Base-by-base conservation (phyloP, 2,797 vertebrate genomes). In the Peromyscus attwateri region DNA sequence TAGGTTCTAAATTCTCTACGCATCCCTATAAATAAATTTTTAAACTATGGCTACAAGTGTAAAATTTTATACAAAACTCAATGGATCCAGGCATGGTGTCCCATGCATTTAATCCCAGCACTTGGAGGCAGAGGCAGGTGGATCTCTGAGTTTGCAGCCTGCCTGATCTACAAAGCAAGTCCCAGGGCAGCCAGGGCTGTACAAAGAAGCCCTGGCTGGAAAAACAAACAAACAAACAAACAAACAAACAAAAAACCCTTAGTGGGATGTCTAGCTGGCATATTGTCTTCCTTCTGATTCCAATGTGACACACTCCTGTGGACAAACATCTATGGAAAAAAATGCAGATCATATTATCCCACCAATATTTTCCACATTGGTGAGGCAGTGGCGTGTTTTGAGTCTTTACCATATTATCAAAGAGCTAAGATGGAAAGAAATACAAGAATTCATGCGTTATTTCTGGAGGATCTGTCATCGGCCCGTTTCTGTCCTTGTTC, bases 11-110 rank as follows among this genome's bases (percentile, higher is more conserved):
- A 27, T 52, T 94, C 77, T 81, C 68, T 89, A 4, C 34, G 10
- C 9, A 21, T 83, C 6, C n/a, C 1, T 25, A 29, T 80, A 64
- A 94, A 94, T 84, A 71, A 68, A 6, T 55, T 91, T 95, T 89
- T 4, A 85, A 89, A 55, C 87, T 34, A 83, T 89, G 57, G 43
- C 89, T 92, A 57, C 6, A 70, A 5, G 23, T 37, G 76, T 76
- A 92, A 92, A 92, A 71, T 37, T 52, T 84, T 31, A 95, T 37
- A 81, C 10, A 66, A 84, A 92, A 40, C 34, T 64, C 57, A 57
- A 80, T 14, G 19, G 34, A 23, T 1, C 57, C 14, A 17, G 23
- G 12, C 14, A 83, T 62, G 7, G 13, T 62, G 57, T 40, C 7
- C 3, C 12, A 62, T 5, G 7, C 57, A 25, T 83, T 83, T 83